phyloP scores from a whole-genome alignment of 2,113 vertebrate genomes.

The Podarcis cretensis region DNA sequence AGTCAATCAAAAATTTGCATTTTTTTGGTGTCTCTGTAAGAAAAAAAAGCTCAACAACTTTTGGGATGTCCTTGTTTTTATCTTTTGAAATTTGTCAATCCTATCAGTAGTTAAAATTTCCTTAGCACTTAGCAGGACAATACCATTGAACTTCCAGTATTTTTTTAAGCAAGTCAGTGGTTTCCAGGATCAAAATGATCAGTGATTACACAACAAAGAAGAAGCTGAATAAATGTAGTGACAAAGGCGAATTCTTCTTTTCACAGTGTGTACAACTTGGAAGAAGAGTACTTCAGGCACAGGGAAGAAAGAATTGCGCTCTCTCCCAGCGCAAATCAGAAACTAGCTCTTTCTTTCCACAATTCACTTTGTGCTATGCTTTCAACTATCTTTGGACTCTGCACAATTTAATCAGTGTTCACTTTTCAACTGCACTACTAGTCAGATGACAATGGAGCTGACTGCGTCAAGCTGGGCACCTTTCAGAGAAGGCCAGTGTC shows the following conservation, averaged over 20 bases:
- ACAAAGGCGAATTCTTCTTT: slow-evolving; percentile 28
- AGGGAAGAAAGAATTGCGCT: background rate
- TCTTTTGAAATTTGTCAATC: too few species aligned
- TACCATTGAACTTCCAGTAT: background rate
- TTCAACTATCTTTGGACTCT: slow-evolving; percentile 47
- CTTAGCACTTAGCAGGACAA: too few species aligned
- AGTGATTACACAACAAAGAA: background rate
- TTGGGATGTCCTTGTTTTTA: too few species aligned
- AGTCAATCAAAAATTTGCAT: too few species aligned
- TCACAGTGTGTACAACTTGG: slow-evolving; percentile 13
- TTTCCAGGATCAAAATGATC: background rate
- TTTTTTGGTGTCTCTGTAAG: too few species aligned
- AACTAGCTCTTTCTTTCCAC: slow-evolving; percentile 15
- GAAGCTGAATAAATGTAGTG: background rate
- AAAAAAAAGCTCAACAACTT: too few species aligned
- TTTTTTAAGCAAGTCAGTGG: background rate
- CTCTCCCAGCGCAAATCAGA: background rate
- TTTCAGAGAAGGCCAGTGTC: slow-evolving; percentile 53
- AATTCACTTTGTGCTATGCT: slow-evolving; percentile 37
- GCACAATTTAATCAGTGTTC: slow-evolving; percentile 55
- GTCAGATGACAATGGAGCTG: slow-evolving; percentile 48
- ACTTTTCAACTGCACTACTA: slow-evolving; percentile 55
- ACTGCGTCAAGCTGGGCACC: slow-evolving; percentile 56
- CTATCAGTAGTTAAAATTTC: background rate
- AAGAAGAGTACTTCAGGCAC: background rate